Percentiles rank a stretch among this genome's conserved stretches.
These are phyloP conservation scores for Papilio elwesi DNA, from an alignment of 2,888 invertebrate species.

Conservation along the genomic window DNA sequence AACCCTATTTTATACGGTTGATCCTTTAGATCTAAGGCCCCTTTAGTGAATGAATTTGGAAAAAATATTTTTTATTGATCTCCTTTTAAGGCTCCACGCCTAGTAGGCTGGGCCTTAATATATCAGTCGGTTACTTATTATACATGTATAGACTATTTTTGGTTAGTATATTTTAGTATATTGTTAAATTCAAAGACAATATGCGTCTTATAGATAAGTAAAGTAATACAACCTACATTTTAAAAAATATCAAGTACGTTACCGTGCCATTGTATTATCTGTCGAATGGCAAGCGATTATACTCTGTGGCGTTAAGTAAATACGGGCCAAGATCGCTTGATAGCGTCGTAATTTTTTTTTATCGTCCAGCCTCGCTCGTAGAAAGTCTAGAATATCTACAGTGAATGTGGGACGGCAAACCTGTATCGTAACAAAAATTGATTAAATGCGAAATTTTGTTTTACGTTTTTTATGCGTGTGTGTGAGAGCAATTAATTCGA, in stretches of 20 bases:
- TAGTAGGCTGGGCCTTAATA: too few relatives aligned
- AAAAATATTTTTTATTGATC: too few relatives aligned
- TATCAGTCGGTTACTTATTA: too few relatives aligned
- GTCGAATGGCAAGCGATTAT: not conserved
- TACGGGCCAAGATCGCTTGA: constrained; percentile 25
- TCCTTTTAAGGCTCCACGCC: too few relatives aligned
- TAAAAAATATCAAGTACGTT: constrained; percentile 19
- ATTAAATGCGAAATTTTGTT: constrained; percentile 26
- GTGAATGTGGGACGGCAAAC: constrained; percentile 29
- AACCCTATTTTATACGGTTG: too few relatives aligned
- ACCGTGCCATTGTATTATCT: constrained; percentile 18
- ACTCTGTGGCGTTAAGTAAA: not conserved
- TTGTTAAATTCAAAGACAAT: not conserved
- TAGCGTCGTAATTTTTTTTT: constrained; percentile 10
- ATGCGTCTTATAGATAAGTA: constrained; percentile 5
- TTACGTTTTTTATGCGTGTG: constrained; percentile 1
- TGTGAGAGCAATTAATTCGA: not conserved
- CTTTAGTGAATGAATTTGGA: too few relatives aligned
- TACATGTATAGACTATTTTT: not conserved
- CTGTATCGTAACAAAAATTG: constrained; percentile 29
- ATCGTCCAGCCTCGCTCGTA: constrained; percentile 11
- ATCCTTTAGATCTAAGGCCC: too few relatives aligned
- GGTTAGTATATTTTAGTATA: not conserved
- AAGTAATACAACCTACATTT: constrained; percentile 25
- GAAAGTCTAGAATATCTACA: constrained; percentile 36